Evolutionary conservation across 1,140 invertebrate species (phyloP).

Genomic region (Propsilocerus akamusi): DNA sequence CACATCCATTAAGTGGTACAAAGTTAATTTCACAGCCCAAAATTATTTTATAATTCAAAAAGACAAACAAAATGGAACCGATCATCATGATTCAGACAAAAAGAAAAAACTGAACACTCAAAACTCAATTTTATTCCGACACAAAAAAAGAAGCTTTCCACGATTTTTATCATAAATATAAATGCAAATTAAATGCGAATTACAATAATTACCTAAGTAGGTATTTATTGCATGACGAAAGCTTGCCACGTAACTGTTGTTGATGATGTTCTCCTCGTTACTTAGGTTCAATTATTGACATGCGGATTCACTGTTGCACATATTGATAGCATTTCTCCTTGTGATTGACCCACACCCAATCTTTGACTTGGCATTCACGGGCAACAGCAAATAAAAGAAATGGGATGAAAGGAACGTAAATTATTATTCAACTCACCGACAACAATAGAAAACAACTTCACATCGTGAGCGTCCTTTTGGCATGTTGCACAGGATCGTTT

Average conservation of each 20-base stretch:
- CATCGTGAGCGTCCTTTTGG: slow-evolving; percentile 28
- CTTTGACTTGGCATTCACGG: slow-evolving; percentile 27
- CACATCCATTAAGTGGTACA: too few species aligned
- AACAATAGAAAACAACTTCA: slow-evolving; percentile 28
- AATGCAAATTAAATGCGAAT: too few species aligned
- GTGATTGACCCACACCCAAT: slow-evolving; percentile 29
- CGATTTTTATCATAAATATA: too few species aligned
- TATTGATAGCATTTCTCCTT: slow-evolving; percentile 18
- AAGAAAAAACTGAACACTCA: too few species aligned
- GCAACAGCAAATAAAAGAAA: background rate
- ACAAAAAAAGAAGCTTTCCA: too few species aligned
- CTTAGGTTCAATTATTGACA: background rate
- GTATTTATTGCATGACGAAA: background rate
- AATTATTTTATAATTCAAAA: too few species aligned
- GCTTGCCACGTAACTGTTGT: background rate
- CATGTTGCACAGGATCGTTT: slow-evolving; percentile 22
- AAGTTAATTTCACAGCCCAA: too few species aligned
- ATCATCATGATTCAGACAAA: background rate
- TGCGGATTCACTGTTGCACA: background rate
- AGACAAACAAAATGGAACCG: too few species aligned
- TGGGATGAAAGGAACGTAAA: background rate
- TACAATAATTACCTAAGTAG: too few species aligned
- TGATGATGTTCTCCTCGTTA: background rate
- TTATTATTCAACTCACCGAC: slow-evolving; percentile 13
- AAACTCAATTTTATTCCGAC: too few species aligned